These are phyloP conservation scores for Agonopterix heracliana DNA, from an alignment of 2,888 invertebrate genomes.

Conservation along the genomic window DNA sequence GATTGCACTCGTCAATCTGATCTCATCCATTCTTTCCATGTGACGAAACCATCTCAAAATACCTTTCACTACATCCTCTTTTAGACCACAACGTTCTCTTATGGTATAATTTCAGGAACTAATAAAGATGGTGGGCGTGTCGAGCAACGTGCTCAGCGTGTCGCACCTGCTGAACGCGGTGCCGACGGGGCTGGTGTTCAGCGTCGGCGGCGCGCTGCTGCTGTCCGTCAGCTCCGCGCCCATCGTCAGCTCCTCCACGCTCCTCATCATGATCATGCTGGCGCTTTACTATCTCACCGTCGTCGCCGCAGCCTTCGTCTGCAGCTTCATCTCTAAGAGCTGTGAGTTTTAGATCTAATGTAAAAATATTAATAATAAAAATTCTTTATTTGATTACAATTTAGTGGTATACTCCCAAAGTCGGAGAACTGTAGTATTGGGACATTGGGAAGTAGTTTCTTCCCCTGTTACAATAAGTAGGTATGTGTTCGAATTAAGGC, in stretches of 20 bases:
- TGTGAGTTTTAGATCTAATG: slow-evolving; percentile 51
- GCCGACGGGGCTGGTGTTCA: slow-evolving; percentile 71
- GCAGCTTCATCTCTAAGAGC: slow-evolving; percentile 76
- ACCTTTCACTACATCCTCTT: no score
- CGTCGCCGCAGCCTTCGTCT: slow-evolving; percentile 73
- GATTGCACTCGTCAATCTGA: no score
- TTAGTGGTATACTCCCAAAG: no score
- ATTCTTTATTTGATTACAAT: no score
- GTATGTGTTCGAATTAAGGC: no score
- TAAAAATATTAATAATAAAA: no score
- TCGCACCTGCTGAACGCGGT: slow-evolving; percentile 82
- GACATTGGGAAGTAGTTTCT: no score
- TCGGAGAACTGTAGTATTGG: no score
- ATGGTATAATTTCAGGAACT: slow-evolving; percentile 77
- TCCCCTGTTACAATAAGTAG: no score
- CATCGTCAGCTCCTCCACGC: slow-evolving; percentile 70
- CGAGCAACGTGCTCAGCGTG: slow-evolving; percentile 77
- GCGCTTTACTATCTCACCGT: slow-evolving; percentile 74
- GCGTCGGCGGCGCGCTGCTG: slow-evolving; percentile 47
- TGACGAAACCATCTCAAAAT: no score
- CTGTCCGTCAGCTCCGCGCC: slow-evolving; percentile 44
- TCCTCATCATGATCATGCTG: slow-evolving; percentile 75
- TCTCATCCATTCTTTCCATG: no score
- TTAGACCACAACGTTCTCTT: neutral
- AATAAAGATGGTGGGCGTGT: slow-evolving; percentile 86